phyloP scores from a whole-genome alignment of 1,140 invertebrate genomes.

The Halesus radiatus region DNA sequence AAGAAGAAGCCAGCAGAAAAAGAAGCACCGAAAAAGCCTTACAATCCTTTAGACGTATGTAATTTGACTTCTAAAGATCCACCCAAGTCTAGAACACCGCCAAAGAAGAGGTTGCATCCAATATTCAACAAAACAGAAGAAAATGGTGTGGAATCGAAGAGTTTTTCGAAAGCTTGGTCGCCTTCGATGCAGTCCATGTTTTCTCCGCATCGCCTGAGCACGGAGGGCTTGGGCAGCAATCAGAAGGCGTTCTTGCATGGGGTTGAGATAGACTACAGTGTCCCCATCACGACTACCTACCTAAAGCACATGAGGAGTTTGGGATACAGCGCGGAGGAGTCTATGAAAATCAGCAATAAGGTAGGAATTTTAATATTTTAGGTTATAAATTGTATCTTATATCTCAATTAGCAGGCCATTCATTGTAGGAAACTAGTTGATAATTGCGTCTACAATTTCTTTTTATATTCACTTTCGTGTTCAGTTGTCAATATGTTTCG shows the following conservation, averaged over 20 bases:
- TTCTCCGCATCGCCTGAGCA: constrained; percentile 64
- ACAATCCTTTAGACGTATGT: constrained; percentile 77
- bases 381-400: no score
- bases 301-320: constrained; percentile 83
- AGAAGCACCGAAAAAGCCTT: constrained; percentile 69
- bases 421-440: no score
- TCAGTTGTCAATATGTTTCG: no score
- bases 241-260: constrained; percentile 60
- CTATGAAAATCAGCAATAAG: constrained; percentile 73
- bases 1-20: constrained; percentile 56
- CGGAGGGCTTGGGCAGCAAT: constrained; percentile 58
- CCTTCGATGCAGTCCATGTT: constrained; percentile 65
- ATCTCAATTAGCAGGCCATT: no score
- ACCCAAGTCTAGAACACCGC: constrained; percentile 67
- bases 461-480: no score
- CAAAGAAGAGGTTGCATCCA: constrained; percentile 64
- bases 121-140: constrained; percentile 55
- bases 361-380: constrained; percentile 60
- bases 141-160: constrained; percentile 61
- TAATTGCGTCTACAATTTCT: no score
- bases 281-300: constrained; percentile 89
- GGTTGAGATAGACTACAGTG: constrained; percentile 80
- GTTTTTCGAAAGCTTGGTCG: constrained; percentile 56
- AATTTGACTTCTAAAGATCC: constrained; percentile 78
- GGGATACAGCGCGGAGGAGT: constrained; percentile 72